Evolutionary conservation across 2,797 vertebrate species (phyloP), one percentile per base, ranked within the genome.

Genomic region (Microchirus variegatus): DNA sequence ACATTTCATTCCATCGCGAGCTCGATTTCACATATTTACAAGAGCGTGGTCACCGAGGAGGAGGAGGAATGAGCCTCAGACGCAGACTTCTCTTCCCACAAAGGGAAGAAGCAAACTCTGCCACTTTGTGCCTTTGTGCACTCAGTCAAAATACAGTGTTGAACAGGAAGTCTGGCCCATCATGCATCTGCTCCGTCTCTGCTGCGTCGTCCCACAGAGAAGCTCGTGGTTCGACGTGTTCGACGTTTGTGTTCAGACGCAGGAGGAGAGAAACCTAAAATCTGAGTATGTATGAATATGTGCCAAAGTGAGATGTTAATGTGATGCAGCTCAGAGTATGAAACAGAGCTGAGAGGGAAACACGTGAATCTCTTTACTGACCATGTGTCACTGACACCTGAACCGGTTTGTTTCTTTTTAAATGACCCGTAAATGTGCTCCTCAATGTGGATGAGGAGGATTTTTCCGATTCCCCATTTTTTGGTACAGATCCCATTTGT

Each of bases 111-210:
- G n/a, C n/a, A n/a, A n/a, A 15, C 31, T 53, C 38, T 53, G 59
- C 64, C 47, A 62, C 57, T 44, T 46, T 49, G 10, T 45, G 42
- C 63, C 64, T 46, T n/a, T n/a, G n/a, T 71, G 67, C 67, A 63
- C 48, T 60, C 61, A 45, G 63, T 67, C 53, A 70, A 70, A 75
- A 74, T 75, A 56, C 60, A 67, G n/a, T 61, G 67, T 75, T 80
- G 48, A 71, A 73, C 66, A 70, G 81, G 77, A 82, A 75, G 75
- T 78, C 78, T 75, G 61, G 63, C 54, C 57, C 64, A 56, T 58
- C 59, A 8, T 56, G 70, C 51, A 67, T 63, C 63, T 53, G 53
- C 47, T 56, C n/a, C n/a, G n/a, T n/a, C n/a, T n/a, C n/a, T n/a
- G n/a, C n/a, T n/a, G n/a, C n/a, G n/a, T n/a, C n/a, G 17, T 63